These are phyloP conservation scores for Quadriops clusia DNA, from an alignment of 2,888 invertebrate genomes.

Conservation along the genomic window DNA sequence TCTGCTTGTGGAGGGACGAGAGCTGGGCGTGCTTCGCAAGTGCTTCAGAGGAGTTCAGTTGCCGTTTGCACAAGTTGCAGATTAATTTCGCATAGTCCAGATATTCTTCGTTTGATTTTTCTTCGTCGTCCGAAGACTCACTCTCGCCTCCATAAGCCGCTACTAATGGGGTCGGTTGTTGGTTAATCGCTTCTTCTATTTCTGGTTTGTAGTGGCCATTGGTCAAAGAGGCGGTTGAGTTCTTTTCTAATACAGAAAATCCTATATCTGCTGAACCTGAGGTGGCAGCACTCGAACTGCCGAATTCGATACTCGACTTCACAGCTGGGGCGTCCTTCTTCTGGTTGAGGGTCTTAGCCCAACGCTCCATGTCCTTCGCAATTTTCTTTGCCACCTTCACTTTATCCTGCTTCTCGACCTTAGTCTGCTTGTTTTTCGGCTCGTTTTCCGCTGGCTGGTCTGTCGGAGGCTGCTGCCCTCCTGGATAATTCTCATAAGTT, in stretches of 20 bases:
- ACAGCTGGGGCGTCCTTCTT: conserved; percentile 63
- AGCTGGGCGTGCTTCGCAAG: conserved; percentile 83
- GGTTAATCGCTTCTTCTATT: conserved; percentile 31
- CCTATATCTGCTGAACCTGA: conserved; percentile 84
- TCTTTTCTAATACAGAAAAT: conserved; percentile 81
- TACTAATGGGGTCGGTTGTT: conserved; percentile 43
- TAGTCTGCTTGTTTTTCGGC: conserved; percentile 48
- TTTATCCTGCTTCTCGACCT: conserved; percentile 76
- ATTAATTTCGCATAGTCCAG: conserved; percentile 84
- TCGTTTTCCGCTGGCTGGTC: conserved; percentile 15
- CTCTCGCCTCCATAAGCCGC: conserved; percentile 72
- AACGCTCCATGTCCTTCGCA: conserved; percentile 87
- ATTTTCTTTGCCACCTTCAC: conserved; percentile 96
- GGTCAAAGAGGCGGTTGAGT: conserved; percentile 26
- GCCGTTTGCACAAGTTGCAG: conserved; percentile 89
- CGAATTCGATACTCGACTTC: conserved; percentile 14
- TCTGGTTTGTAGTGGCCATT: conserved; percentile 30
- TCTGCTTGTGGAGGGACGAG: conserved; percentile 90
- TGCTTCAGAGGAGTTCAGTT: conserved; percentile 82
- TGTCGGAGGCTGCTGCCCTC: conserved; percentile 23
- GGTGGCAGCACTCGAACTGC: conserved; percentile 19
- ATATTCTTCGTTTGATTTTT: conserved; percentile 53
- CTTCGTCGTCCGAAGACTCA: conserved; percentile 43
- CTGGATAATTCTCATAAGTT: conserved; percentile 23
- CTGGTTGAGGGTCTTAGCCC: conserved; percentile 96